Evolutionary conservation across 2,113 vertebrate genomes (phyloP).

Genomic region (Lethenteron reissneri): DNA sequence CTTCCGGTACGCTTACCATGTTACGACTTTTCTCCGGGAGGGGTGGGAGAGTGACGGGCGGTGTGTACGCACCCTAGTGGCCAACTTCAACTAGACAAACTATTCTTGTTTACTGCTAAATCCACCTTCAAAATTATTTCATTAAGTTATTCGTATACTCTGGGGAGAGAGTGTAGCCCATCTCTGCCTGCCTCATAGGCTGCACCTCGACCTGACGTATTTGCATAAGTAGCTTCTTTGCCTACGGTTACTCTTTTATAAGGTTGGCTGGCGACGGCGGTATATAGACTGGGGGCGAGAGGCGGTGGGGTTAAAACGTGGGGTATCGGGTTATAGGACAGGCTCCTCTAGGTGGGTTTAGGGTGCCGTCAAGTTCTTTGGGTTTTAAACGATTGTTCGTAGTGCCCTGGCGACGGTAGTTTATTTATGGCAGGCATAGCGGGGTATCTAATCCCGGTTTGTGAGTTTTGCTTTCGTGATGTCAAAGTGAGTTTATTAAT

Average conservation of each 20-base stretch:
- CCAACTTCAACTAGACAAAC: no score
- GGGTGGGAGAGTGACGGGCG: no score
- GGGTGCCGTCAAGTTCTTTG: constrained; percentile 21
- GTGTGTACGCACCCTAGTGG: no score
- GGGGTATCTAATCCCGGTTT: constrained; percentile 23
- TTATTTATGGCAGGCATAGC: constrained; percentile 18
- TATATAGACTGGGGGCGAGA: constrained; percentile 18
- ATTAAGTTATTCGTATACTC: background rate
- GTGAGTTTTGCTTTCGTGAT: constrained; percentile 16
- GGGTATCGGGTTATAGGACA: constrained; percentile 19
- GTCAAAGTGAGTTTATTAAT: constrained; percentile 9
- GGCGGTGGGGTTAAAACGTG: constrained; percentile 19
- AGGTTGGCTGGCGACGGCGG: constrained; percentile 19
- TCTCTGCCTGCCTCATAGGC: constrained; percentile 15
- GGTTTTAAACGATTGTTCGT: constrained; percentile 19
- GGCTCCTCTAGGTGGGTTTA: constrained; percentile 19
- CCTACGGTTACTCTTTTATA: constrained; percentile 15
- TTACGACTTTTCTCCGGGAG: constrained; percentile 18
- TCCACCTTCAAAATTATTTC: no score
- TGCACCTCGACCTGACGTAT: constrained; percentile 21
- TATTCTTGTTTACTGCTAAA: no score
- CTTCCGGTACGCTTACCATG: constrained; percentile 23
- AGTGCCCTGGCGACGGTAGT: constrained; percentile 14
- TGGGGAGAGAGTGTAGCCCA: constrained; percentile 17
- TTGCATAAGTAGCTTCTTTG: constrained; percentile 8